Evolutionary conservation across 2,113 vertebrate species (phyloP), one percentile per base, ranked within the genome.

Genomic region (Pseudorectes ferrugineus): DNA sequence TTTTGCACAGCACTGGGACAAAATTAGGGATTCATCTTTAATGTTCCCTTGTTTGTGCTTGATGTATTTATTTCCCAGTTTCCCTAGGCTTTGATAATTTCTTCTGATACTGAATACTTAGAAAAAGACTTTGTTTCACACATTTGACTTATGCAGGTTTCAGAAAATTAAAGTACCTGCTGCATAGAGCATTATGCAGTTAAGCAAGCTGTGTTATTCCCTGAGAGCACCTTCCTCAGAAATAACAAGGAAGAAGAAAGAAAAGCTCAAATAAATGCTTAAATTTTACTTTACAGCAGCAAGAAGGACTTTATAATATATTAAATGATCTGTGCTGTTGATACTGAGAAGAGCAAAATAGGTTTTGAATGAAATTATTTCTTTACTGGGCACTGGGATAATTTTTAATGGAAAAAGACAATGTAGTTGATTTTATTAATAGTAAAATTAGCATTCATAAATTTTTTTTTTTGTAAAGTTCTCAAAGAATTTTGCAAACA

Each of bases 221-320:
- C 70, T 66, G 28, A 70, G 75, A 93, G 23, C 9, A 45, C 52
- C 94, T 92, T 79, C 35, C 18, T 85, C 35, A 35, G 55, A 95
- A 95, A 89, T 65, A 72, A 74, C 87, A 79, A 71, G 4, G 3
- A 74, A 45, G 12, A 83, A 54, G 18, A 57, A 86, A 74, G 28
- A 55, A 75, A 84, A 4, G 19, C 23, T 85, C 36, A 76, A 88
- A 81, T 38, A 96, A 92, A 68, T 42, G 83, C 43, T 52, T 71
- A 57, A 43, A 45, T 90, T 89, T 91, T 33, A 54, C 25, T 88
- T 72, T 85, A 42, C 17, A 84, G 68, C 76, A 79, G 54, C 8
- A 92, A 63, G 59, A 88, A 77, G 38, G 20, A 62, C 21, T 95
- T 96, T 92, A 72, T 92, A 79, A 91, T 89, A 42, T 33, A 76